phyloP scores from a whole-genome alignment of 2,888 invertebrate genomes.

The Scrobipalpa atriplicella region DNA sequence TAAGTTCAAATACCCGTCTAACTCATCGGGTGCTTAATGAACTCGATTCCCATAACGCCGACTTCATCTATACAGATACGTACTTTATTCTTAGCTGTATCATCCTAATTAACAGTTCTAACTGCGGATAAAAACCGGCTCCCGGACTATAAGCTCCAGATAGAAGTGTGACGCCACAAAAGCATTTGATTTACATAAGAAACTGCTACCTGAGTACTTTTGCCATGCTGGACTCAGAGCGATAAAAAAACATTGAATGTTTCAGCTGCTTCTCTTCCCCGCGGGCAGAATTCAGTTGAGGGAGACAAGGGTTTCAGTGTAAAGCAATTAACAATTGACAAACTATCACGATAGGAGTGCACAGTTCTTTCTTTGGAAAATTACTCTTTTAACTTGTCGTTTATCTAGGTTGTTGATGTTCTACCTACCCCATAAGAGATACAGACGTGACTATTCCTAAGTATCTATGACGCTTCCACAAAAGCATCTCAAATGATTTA shows the following conservation, averaged over 20 bases:
- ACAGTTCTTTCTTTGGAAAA: no score
- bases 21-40: slow-evolving; percentile 12
- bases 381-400: no score
- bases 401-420: no score
- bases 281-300: no score
- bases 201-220: background rate
- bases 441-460: no score
- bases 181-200: slow-evolving; percentile 19
- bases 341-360: no score
- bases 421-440: no score
- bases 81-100: slow-evolving; percentile 10
- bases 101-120: slow-evolving; percentile 21
- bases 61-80: slow-evolving; percentile 6
- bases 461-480: no score
- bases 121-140: slow-evolving; percentile 19
- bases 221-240: background rate
- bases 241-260: no score
- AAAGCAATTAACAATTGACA: no score
- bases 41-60: slow-evolving; percentile 9
- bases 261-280: no score
- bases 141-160: background rate
- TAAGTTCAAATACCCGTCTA: background rate
- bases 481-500: slow-evolving; percentile 18
- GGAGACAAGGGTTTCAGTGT: no score
- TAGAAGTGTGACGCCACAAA: background rate